These are phyloP conservation scores for Leptothorax acervorum DNA, from an alignment of 2,888 invertebrate genomes.

Conservation along the genomic window DNA sequence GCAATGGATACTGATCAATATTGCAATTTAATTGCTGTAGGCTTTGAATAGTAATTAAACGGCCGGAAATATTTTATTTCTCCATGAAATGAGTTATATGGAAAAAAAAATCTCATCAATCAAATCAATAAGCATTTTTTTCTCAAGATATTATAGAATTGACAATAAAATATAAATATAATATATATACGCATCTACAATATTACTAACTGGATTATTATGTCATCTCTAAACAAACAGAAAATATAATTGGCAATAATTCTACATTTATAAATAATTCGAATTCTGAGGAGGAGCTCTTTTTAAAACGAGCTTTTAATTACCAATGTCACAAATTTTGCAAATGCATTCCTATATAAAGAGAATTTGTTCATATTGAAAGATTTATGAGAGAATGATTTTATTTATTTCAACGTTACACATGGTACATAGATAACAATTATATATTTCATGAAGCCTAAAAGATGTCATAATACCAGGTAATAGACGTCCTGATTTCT, in stretches of 20 bases:
- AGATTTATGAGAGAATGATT: not conserved
- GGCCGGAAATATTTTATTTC: slow-evolving; percentile 9
- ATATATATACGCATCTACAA: not conserved
- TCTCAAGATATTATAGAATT: not conserved
- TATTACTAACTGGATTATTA: not conserved
- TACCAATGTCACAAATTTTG: not conserved
- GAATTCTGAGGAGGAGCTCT: not conserved
- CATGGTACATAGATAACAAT: not conserved
- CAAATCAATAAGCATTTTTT: not conserved
- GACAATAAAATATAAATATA: not conserved
- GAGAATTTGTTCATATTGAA: not conserved
- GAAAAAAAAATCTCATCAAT: slow-evolving; percentile 12
- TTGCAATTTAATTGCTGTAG: slow-evolving; percentile 12
- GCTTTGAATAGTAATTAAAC: not conserved
- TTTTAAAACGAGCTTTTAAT: not conserved
- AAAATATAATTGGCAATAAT: slow-evolving; percentile 5
- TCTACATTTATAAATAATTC: slow-evolving; percentile 4
- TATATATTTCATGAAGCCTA: not conserved
- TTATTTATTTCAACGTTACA: not conserved
- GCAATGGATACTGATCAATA: slow-evolving; percentile 15
- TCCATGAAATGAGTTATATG: not conserved
- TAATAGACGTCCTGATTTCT: not conserved
- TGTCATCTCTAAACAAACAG: not conserved
- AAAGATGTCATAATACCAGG: not conserved
- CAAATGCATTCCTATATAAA: not conserved